Evolutionary conservation across 2,888 invertebrate species (phyloP), one percentile per base, ranked within the genome.

Genomic region (Synanthedon tipuliformis): DNA sequence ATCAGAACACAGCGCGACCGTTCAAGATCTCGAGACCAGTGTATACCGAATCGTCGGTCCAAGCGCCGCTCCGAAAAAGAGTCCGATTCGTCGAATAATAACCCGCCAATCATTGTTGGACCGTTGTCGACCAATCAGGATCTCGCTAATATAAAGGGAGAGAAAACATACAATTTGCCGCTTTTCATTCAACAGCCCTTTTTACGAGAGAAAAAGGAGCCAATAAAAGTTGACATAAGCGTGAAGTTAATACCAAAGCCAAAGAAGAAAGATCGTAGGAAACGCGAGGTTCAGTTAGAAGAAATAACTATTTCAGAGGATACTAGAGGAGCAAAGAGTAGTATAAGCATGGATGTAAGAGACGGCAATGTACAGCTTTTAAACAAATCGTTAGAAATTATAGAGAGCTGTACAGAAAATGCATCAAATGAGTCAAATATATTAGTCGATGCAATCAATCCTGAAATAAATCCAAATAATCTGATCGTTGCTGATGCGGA

Each of bases 181-280:
- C 78, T 88, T 64, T 87, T 85, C 81, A 88, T 88, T 73, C 86
- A 88, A 88, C 88, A 88, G 78, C 88, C 88, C 86, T 88, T 88
- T 88, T 88, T 88, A 88, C 88, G 82, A 54, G 88, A 87, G 87
- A 88, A 88, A 88, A 90, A 90, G 89, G 91, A 90, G 81, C 92
- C 92, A 53, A 91, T 93, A 64, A 93, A 93, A 88, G 91, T 93
- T 81, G 93, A 93, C 75, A 92, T 93, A 68, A 92, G 91, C 77
- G 92, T 93, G 58, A 92, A 93, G 76, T 85, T 93, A 74, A 89
- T 93, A 76, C 92, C 93, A 60, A 92, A 92, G 56, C 74, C 83
- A 51, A 78, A 78, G 52, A 88, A 83, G 61, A 83, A 76, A 61
- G 87, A 88, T 51, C 84, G 72, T 60, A 85, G 80, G 61, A 77